Evolutionary conservation across 2,113 vertebrate genomes (phyloP).

Genomic region (Macquaria ambigua): DNA sequence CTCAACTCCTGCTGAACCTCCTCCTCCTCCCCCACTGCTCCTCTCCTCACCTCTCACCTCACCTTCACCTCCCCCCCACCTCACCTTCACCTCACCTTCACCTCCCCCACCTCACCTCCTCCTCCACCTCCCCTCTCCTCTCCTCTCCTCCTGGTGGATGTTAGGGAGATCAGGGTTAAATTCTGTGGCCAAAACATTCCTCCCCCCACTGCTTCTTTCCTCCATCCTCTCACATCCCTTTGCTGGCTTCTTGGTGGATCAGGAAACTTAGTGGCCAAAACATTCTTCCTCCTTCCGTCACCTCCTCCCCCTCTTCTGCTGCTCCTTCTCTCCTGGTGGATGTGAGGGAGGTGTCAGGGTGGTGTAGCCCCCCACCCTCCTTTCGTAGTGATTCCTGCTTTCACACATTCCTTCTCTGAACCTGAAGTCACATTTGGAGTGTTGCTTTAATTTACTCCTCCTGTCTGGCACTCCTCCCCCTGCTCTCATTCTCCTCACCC

Average conservation of each 20-base stretch:
- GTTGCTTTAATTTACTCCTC: conserved; percentile 17
- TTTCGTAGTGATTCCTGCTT: background rate
- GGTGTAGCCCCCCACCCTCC: no score
- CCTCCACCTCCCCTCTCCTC: background rate
- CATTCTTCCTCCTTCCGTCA: background rate
- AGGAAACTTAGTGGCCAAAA: background rate
- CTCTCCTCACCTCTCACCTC: background rate
- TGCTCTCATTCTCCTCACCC: background rate
- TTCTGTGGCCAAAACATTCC: background rate
- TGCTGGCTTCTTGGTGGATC: background rate
- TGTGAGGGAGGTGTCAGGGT: no score
- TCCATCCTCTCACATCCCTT: background rate
- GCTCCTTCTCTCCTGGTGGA: background rate
- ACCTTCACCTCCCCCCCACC: background rate
- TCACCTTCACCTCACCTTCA: background rate
- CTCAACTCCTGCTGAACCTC: conserved; percentile 91
- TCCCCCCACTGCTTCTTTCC: background rate
- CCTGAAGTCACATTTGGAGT: conserved; percentile 11
- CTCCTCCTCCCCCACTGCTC: background rate
- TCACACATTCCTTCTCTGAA: conserved; percentile 50
- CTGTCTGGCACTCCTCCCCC: background rate
- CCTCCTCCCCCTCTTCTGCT: background rate
- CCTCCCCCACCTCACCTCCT: background rate
- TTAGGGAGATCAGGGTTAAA: background rate
- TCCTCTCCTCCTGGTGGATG: background rate